Base-by-base conservation (phyloP, 2,797 vertebrate genomes). In the Dryobates pubescens region DNA sequence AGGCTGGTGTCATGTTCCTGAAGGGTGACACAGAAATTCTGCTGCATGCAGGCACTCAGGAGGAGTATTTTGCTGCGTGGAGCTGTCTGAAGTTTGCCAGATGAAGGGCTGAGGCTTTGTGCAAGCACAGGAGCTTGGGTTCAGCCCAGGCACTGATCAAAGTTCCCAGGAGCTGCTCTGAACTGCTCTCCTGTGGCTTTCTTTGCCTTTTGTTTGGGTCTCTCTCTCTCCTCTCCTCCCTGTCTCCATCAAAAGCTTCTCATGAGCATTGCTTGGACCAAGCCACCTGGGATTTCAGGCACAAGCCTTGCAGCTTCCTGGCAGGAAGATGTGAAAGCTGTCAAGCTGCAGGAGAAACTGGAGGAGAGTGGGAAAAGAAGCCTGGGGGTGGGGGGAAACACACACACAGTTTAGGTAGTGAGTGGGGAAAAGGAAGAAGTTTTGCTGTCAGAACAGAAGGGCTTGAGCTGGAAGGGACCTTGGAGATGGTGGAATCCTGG, bases 51-150 rank as follows among this genome's bases (percentile, higher is more conserved):
- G 61, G 5, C 15, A 7, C 62, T 19, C 29, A 29, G 53, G 53
- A 5, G 0, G 27, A 18, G 27, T 7, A 3, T 49, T 62, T 57
- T 53, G 17, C 17, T 36, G 10, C 6, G 2, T 53, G 36, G 24
- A 68, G 26, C 41, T 14, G 27, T 22, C 6, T 18, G 32, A 36
- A 64, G 38, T 27, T 67, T 49, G 34, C 43, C 19, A 7, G 36
- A 58, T 43, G 4, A 38, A 72, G 16, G 9, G 51, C 32, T 68
- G 20, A 56, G 59, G 51, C 43, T 63, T 47, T 71, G 41, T 41
- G 71, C 53, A 77, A 70, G 61, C 23, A 10, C 8, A 49, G 9
- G 9, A 32, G 32, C 24, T 64, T 17, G 3, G 13, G 70, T 62
- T 59, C 64, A 29, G 22, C 30, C 15, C 8, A 13, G 45, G 43